Percentiles rank a stretch among this genome's conserved stretches.
Evolutionary conservation across 2,888 invertebrate genomes (phyloP).

Genomic region (Diabrotica balteata): DNA sequence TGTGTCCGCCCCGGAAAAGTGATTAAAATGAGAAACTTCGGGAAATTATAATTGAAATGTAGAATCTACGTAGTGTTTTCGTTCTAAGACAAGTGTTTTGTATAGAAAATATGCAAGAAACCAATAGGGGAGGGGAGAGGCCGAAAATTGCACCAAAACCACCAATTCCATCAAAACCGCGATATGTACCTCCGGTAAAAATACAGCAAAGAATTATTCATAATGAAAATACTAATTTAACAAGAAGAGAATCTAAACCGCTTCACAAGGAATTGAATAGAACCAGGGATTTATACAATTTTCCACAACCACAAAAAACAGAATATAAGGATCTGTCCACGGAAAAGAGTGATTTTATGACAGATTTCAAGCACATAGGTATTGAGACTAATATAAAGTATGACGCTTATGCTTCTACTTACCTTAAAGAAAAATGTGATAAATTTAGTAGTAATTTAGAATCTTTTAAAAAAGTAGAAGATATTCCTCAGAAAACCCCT

Average conservation of each 20-base stretch:
- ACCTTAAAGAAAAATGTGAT: conserved; percentile 54
- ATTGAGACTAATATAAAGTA: conserved; percentile 45
- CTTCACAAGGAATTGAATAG: conserved; percentile 31
- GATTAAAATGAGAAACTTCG: conserved; percentile 1
- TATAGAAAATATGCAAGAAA: conserved; percentile 48
- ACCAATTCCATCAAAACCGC: conserved; percentile 57
- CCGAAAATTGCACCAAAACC: conserved; percentile 57
- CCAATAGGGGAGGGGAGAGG: conserved; percentile 48
- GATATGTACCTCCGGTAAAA: conserved; percentile 60
- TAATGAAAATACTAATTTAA: conserved; percentile 37
- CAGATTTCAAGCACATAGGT: conserved; percentile 35
- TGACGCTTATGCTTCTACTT: conserved; percentile 43
- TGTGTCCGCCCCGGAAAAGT: background rate
- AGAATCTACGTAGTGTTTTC: conserved; percentile 9
- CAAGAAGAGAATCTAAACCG: conserved; percentile 30
- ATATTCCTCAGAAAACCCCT: conserved; percentile 52
- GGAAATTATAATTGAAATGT: too few species aligned
- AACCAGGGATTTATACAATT: conserved; percentile 30
- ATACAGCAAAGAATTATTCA: conserved; percentile 41
- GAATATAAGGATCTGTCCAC: conserved; percentile 34
- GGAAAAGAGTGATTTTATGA: conserved; percentile 16
- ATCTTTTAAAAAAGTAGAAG: conserved; percentile 48
- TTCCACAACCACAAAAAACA: conserved; percentile 21
- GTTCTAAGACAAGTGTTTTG: conserved; percentile 24
- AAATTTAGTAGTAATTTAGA: conserved; percentile 48